Base-by-base conservation (phyloP, 1,140 invertebrate genomes). In the Musca domestica region DNA sequence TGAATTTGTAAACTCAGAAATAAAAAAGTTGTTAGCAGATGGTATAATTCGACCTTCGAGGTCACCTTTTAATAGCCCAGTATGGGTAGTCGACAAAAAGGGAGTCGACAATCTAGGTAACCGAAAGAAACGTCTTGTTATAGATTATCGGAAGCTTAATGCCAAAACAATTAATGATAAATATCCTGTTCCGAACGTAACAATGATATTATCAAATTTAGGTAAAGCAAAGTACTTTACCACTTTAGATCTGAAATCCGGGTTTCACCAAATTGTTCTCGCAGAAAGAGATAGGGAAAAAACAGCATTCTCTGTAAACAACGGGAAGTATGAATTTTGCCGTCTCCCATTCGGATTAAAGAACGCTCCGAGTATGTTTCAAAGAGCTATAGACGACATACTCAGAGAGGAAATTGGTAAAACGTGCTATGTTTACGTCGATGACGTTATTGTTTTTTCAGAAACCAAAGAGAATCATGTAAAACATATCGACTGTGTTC, bases 301-400 rank as follows among this genome's bases (percentile, higher is more conserved):
- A 71, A 85, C 83, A 0, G 82, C 80, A 0, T 85, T 85, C 70
- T 72, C 71, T 0, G 79, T n/a, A n/a, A n/a, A n/a, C n/a, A n/a
- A n/a, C n/a, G n/a, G n/a, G n/a, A n/a, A n/a, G n/a, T n/a, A n/a
- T 78, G 25, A 76, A 66, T 74, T 69, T 61, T 23, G 67, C 49
- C 2, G 69, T 54, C 49, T 82, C 64, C 66, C 64, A 14, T 66
- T 66, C 49, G 64, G 64, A 23, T n/a, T 66, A n/a, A 66, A 66
- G 30, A 66, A 66, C 23, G 47, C 47, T 5, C 48, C 64, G 10
- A n/a, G 23, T 20, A 67, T 54, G 12, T 66, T 69, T 47, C 68
- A 69, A 66, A 54, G 64, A 3, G 64, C 68, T 9, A 25, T 66
- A 2, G 66, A 67, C 61, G 66, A 58, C 17, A 25, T 67, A 6